These are phyloP conservation scores for Sapajus apella DNA, from an alignment of 2,113 vertebrate species.

Conservation along the genomic window DNA sequence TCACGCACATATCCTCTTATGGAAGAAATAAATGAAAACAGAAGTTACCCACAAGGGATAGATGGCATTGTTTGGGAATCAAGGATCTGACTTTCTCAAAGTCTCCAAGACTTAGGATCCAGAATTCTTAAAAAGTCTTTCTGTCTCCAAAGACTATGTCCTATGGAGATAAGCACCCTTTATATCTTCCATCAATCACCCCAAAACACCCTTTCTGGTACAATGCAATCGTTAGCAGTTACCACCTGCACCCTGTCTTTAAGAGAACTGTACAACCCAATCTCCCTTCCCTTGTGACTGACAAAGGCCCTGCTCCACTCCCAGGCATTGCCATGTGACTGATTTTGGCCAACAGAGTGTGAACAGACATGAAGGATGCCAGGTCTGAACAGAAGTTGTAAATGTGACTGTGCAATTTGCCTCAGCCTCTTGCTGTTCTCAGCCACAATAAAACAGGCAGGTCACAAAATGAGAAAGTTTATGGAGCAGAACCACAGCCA, in stretches of 20 bases:
- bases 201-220: not conserved
- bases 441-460: not conserved
- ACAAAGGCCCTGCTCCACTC: not conserved
- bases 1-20: not conserved
- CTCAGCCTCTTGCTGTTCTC: not conserved
- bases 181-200: not conserved
- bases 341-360: not conserved
- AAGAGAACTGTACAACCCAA: not conserved
- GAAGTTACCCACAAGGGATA: not conserved
- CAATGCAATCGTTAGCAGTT: not conserved
- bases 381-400: conserved; percentile 1
- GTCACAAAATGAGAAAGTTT: not conserved
- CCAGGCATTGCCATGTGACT: not conserved
- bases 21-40: not conserved
- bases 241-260: not conserved
- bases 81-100: not conserved
- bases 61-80: not conserved
- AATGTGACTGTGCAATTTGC: not conserved
- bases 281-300: not conserved
- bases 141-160: not conserved
- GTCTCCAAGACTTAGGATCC: not conserved
- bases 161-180: not conserved
- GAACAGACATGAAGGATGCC: not conserved
- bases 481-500: conserved; percentile 17
- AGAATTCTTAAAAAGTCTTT: not conserved